Percentiles rank a stretch among this genome's conserved stretches.
These are phyloP conservation scores for Berghia stephanieae DNA, from an alignment of 1,140 invertebrate genomes.

Conservation along the genomic window DNA sequence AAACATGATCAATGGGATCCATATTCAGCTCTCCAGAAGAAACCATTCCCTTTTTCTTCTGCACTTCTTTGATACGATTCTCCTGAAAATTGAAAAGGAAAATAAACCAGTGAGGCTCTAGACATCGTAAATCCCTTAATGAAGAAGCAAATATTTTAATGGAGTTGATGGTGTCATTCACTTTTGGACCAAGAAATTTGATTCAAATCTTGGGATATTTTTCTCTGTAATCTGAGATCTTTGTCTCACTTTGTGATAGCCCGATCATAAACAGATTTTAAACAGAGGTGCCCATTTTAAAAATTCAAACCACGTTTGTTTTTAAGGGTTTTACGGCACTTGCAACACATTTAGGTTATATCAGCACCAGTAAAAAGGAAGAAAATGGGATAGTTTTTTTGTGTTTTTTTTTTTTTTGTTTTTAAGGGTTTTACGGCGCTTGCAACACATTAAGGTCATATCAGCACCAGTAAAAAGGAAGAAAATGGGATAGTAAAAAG, in stretches of 20 bases:
- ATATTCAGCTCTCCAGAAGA: conserved; percentile 23
- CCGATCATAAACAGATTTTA: not conserved
- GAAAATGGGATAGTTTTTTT: too few species aligned
- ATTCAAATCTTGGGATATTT: conserved; percentile 35
- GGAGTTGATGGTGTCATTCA: conserved; percentile 32
- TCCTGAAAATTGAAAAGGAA: conserved; percentile 73
- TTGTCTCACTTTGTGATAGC: not conserved
- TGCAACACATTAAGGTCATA: too few species aligned
- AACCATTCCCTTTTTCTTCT: conserved; percentile 73
- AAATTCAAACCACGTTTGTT: too few species aligned
- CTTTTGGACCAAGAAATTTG: conserved; percentile 36
- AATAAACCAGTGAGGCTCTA: conserved; percentile 14
- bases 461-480: too few species aligned
- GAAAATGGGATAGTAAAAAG: too few species aligned
- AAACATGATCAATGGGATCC: too few species aligned
- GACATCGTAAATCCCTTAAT: not conserved
- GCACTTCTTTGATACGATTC: conserved; percentile 82
- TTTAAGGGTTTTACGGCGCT: too few species aligned
- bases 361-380: too few species aligned
- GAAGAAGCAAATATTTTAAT: conserved; percentile 35
- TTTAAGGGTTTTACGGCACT: too few species aligned
- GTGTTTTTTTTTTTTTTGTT: too few species aligned
- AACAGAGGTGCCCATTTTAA: too few species aligned
- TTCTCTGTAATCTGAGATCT: not conserved
- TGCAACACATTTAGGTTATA: too few species aligned